These are phyloP conservation scores for Aproaerema taeniolella DNA, from an alignment of 2,888 invertebrate species.

Conservation along the genomic window DNA sequence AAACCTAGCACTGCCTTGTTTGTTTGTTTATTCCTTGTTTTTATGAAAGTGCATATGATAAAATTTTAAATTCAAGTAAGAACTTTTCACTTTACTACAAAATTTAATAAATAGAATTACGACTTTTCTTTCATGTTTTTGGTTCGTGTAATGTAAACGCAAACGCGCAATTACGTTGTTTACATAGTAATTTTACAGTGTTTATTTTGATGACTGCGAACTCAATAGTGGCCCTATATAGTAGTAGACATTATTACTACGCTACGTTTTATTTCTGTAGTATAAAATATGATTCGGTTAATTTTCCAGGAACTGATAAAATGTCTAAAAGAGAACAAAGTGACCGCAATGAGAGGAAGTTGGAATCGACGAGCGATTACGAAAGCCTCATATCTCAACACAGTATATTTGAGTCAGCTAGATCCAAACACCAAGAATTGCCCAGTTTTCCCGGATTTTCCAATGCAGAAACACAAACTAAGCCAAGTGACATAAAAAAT, in stretches of 20 bases:
- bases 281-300: not conserved
- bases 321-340: constrained; percentile 72
- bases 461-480: constrained; percentile 74
- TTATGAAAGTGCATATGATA: constrained; percentile 7
- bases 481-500: constrained; percentile 61
- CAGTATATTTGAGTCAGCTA: constrained; percentile 65
- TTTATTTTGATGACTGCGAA: constrained; percentile 7
- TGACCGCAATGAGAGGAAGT: constrained; percentile 67
- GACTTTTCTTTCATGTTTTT: not conserved
- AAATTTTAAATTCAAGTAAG: not conserved
- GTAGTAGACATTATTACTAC: too few relatives aligned
- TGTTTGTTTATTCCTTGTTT: constrained; percentile 23
- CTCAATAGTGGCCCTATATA: not conserved
- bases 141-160: constrained; percentile 20
- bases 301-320: constrained; percentile 35
- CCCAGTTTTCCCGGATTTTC: constrained; percentile 72
- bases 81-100: constrained; percentile 1
- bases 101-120: not conserved
- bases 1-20: constrained; percentile 7
- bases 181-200: constrained; percentile 41
- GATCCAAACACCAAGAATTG: constrained; percentile 64
- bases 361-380: constrained; percentile 63
- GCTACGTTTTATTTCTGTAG: not conserved
- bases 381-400: constrained; percentile 71
- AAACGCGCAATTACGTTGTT: constrained; percentile 67